phyloP scores from a whole-genome alignment of 64 coral and sea anemone genomes.

The Stichodactyla helianthus region DNA sequence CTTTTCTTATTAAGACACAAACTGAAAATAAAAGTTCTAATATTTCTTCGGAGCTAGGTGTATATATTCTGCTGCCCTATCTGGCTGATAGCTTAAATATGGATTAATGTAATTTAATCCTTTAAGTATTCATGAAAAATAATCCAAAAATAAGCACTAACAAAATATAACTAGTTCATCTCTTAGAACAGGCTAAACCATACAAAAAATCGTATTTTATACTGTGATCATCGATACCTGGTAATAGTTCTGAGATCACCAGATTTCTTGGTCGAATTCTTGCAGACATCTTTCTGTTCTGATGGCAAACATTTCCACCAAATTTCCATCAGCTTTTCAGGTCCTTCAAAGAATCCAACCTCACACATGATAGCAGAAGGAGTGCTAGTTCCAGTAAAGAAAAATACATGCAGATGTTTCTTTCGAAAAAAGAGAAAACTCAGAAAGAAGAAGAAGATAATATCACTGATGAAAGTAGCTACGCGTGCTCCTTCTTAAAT shows the following conservation, averaged over 20 bases:
- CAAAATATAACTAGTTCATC: too few relatives aligned
- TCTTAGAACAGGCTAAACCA: too few relatives aligned
- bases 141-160: too few relatives aligned
- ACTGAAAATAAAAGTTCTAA: not conserved
- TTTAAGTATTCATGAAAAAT: too few relatives aligned
- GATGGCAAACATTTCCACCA: constrained; percentile 63
- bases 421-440: not conserved
- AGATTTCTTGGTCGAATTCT: not conserved
- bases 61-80: too few relatives aligned
- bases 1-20: too few relatives aligned
- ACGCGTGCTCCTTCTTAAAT: too few relatives aligned
- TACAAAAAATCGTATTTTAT: too few relatives aligned
- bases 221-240: constrained; percentile 20
- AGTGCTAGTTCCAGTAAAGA: not conserved
- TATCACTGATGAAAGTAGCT: not conserved
- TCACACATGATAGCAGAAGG: constrained; percentile 42
- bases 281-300: not conserved
- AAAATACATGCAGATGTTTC: constrained; percentile 21
- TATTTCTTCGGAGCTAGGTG: not conserved
- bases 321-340: constrained; percentile 97
- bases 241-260: constrained; percentile 69
- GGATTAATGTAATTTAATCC: too few relatives aligned
- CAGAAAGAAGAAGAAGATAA: not conserved
- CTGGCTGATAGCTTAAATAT: too few relatives aligned
- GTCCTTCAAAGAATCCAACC: constrained; percentile 86